phyloP scores from a whole-genome alignment of 2,797 vertebrate genomes.

The Enteromius fasciolatus region DNA sequence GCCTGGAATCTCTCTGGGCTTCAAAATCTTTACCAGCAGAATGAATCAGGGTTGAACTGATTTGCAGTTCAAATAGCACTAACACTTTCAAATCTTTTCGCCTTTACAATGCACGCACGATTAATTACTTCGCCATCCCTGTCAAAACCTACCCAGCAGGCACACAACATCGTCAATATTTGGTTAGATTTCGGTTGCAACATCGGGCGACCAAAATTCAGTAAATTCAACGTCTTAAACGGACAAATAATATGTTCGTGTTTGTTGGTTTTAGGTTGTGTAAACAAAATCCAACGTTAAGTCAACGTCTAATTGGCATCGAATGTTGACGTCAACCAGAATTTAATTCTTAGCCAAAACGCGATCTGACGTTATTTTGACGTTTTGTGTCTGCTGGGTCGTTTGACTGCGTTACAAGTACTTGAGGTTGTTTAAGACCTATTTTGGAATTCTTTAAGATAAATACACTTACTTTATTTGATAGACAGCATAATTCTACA shows the following conservation, averaged over 20 bases:
- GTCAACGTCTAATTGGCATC: too few species aligned
- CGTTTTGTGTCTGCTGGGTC: too few species aligned
- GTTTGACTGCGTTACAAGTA: slow-evolving; percentile 3
- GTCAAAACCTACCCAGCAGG: slow-evolving; percentile 6
- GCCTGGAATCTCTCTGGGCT: slow-evolving; percentile 43
- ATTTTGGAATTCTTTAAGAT: slow-evolving; percentile 61
- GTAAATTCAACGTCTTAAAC: too few species aligned
- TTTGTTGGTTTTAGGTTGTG: too few species aligned
- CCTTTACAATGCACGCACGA: not conserved
- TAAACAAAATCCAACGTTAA: too few species aligned
- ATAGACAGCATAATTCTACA: slow-evolving; percentile 79
- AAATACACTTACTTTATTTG: slow-evolving; percentile 72
- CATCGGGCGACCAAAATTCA: too few species aligned
- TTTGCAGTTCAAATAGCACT: not conserved
- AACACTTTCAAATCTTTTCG: not conserved
- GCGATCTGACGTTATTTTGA: too few species aligned
- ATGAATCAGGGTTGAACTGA: not conserved
- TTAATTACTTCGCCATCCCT: not conserved
- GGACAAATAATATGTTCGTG: too few species aligned
- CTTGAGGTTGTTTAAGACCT: slow-evolving; percentile 29
- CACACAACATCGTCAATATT: too few species aligned
- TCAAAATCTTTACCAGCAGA: slow-evolving; percentile 35
- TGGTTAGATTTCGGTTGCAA: too few species aligned
- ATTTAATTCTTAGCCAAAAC: too few species aligned
- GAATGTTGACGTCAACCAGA: too few species aligned